Evolutionary conservation across 2,888 invertebrate species (phyloP), one percentile per base, ranked within the genome.

Genomic region (Clanis bilineata): DNA sequence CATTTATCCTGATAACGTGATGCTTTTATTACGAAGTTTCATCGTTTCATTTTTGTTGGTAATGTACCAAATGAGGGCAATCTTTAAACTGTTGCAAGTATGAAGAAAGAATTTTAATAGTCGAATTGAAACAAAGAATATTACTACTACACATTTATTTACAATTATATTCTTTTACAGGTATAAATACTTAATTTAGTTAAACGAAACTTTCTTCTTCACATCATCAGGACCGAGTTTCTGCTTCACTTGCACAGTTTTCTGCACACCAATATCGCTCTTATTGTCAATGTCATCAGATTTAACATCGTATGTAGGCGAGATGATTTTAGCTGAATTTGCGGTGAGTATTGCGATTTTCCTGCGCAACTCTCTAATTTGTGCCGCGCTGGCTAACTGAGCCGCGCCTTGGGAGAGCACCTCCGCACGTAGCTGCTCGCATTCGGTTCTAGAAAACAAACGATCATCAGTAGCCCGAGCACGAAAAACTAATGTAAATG

Each of bases 131-230:
- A n/a, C n/a, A n/a, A n/a, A n/a, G n/a, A n/a, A n/a, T n/a, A n/a
- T n/a, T n/a, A n/a, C n/a, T n/a, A n/a, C n/a, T n/a, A n/a, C n/a
- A n/a, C n/a, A n/a, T n/a, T n/a, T n/a, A n/a, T n/a, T n/a, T n/a
- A n/a, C n/a, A n/a, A n/a, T n/a, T n/a, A n/a, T n/a, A n/a, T n/a
- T n/a, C n/a, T n/a, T n/a, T n/a, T n/a, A n/a, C n/a, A n/a, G n/a
- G n/a, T n/a, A n/a, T n/a, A n/a, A n/a, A n/a, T n/a, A n/a, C n/a
- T n/a, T n/a, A n/a, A n/a, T n/a, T 74, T 65, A 90, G 73, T 86
- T 86, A 68, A 91, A 91, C 0, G 83, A 85, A 32, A 91, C 90
- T 84, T 90, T 89, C 69, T 90, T 90, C 72, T 79, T 88, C 1
- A 86, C 88, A 67, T 90, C 89, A 23, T 88, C 88, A 0, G 67